These are phyloP conservation scores for Oopsacas minuta DNA, from an alignment of 37 sponge, comb jelly and placozoan genomes.

Conservation along the genomic window DNA sequence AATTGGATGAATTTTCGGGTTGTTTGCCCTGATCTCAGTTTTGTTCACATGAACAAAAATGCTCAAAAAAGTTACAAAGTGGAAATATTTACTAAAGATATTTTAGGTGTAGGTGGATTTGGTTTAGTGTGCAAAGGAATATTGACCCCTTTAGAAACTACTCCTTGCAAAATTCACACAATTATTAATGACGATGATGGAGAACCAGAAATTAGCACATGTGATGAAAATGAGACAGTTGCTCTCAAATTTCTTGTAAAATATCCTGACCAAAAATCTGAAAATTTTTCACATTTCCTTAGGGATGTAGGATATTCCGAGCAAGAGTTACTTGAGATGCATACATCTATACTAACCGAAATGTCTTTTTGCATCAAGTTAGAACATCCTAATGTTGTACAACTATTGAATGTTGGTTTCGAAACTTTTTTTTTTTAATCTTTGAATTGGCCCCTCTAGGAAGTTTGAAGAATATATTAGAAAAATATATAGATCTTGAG, in stretches of 20 bases:
- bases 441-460: not conserved
- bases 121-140: not conserved
- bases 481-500: not conserved
- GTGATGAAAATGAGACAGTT: not conserved
- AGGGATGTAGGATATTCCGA: not conserved
- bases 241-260: constrained; percentile 4
- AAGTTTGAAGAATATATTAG: not conserved
- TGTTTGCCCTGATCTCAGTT: not conserved
- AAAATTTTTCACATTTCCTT: not conserved
- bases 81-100: not conserved
- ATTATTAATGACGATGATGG: not conserved
- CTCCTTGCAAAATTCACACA: not conserved
- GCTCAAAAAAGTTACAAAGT: not conserved
- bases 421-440: not conserved
- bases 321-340: not conserved
- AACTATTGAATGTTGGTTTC: not conserved
- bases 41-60: not conserved
- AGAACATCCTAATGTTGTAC: not conserved
- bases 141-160: not conserved
- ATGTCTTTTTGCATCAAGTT: not conserved
- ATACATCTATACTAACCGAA: not conserved
- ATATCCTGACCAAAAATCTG: not conserved
- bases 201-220: not conserved
- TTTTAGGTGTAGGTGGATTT: constrained; percentile 9
- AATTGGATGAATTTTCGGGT: not conserved